Conservation (phyloP, 2,797 vertebrate species). For the Acipenser oxyrinchus region DNA sequence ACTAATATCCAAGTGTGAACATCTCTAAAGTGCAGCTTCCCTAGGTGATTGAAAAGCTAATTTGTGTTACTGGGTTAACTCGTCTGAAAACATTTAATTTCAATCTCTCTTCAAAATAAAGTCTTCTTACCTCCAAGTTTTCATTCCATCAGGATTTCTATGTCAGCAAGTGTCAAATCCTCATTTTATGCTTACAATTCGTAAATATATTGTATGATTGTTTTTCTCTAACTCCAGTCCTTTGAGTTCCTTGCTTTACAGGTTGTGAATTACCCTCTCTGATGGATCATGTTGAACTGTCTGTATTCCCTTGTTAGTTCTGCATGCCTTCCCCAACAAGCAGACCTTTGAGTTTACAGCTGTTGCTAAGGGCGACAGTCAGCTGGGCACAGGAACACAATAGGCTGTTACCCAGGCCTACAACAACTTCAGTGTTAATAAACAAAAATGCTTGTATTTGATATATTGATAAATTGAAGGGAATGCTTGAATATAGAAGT, state of each 20-base stretch:
- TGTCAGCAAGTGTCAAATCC: not conserved
- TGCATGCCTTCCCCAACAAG: conserved; percentile 31
- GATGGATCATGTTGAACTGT: conserved; percentile 26
- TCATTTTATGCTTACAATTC: conserved; percentile 1
- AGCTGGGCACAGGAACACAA: conserved; percentile 22
- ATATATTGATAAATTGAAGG: no score
- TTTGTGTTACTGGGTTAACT: no score
- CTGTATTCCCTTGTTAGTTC: conserved; percentile 2
- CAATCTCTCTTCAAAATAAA: no score
- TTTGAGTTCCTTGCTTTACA: conserved; percentile 11
- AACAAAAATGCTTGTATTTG: no score
- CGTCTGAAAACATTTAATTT: no score
- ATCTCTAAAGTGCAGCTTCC: no score
- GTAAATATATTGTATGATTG: not conserved
- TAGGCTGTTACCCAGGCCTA: no score
- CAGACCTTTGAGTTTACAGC: conserved; percentile 49
- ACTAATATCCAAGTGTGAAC: no score
- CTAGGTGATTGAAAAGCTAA: no score
- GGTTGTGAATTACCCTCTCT: conserved; percentile 20
- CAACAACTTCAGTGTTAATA: no score
- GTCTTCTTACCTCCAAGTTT: no score
- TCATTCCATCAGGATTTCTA: not conserved
- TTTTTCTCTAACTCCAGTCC: not conserved
- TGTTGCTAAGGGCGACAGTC: conserved; percentile 47
- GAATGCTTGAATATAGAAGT: no score